These are phyloP conservation scores for Sternarchorhynchus goeldii DNA, from an alignment of 2,797 vertebrate species.

Conservation along the genomic window DNA sequence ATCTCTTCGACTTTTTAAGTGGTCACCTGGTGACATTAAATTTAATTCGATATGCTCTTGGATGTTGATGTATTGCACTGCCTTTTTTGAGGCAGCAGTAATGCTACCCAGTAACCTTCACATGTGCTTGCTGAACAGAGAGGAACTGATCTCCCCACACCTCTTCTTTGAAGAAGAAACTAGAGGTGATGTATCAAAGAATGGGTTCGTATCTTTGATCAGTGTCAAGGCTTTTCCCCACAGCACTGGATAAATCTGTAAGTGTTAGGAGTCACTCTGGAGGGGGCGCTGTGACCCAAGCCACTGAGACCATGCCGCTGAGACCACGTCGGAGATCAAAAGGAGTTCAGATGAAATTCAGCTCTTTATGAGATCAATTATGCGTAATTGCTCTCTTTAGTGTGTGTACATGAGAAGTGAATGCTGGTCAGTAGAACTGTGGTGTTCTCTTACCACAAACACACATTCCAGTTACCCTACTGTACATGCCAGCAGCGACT, in stretches of 20 bases:
- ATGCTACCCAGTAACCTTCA: constrained; percentile 54
- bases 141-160: constrained; percentile 51
- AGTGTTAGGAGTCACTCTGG: constrained; percentile 46
- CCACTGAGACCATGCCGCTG: neutral
- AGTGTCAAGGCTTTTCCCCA: constrained; percentile 43
- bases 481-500: constrained; percentile 47
- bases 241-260: constrained; percentile 44
- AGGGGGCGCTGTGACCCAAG: constrained; percentile 63
- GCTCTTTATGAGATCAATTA: constrained; percentile 66
- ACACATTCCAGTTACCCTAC: constrained; percentile 48
- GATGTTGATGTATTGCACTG: constrained; percentile 42
- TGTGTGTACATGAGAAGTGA: constrained; percentile 72
- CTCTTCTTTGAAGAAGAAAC: constrained; percentile 61
- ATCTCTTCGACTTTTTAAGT: constrained; percentile 45
- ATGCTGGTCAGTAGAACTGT: constrained; percentile 67
- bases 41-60: constrained; percentile 48
- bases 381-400: constrained; percentile 69
- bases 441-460: constrained; percentile 46
- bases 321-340: neutral
- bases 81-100: constrained; percentile 42
- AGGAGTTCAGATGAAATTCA: neutral
- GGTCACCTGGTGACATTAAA: constrained; percentile 44
- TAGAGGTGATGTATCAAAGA: constrained; percentile 62
- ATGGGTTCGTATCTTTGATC: constrained; percentile 64
- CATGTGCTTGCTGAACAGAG: constrained; percentile 45